Evolutionary conservation across 64 coral and sea anemone genomes (phyloP).

Genomic region (Stylophora pistillata): DNA sequence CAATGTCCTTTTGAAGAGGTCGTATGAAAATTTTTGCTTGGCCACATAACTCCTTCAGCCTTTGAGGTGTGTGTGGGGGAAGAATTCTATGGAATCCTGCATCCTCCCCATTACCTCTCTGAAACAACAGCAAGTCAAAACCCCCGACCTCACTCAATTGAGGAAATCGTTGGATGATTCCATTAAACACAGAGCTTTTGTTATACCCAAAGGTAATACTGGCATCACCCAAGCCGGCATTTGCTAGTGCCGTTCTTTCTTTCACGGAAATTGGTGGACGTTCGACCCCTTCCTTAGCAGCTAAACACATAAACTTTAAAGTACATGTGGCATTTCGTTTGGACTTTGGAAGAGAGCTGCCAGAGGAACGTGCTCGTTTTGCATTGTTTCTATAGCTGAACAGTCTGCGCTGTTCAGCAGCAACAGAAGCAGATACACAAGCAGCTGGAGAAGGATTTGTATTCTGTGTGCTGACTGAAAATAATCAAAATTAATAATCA

Average conservation of each 20-base stretch:
- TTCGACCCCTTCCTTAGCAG: conserved; percentile 19
- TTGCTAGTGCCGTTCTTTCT: conserved; percentile 37
- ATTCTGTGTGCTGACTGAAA: too few relatives aligned
- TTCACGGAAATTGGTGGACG: conserved; percentile 43
- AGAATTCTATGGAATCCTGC: too few relatives aligned
- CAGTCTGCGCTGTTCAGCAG: conserved; percentile 37
- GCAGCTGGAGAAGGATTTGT: too few relatives aligned
- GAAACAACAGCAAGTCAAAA: neutral
- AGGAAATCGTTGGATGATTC: conserved; percentile 21
- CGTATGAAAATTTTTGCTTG: too few relatives aligned
- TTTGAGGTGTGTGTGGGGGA: too few relatives aligned
- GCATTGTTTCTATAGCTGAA: neutral
- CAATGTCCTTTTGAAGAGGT: too few relatives aligned
- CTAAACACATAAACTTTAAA: conserved; percentile 48
- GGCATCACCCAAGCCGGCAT: conserved; percentile 51
- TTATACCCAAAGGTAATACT: conserved; percentile 19
- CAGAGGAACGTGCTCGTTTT: neutral
- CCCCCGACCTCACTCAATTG: conserved; percentile 3
- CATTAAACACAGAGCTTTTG: conserved; percentile 15
- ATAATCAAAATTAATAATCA: too few relatives aligned
- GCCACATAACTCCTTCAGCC: too few relatives aligned
- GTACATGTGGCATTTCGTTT: conserved; percentile 39
- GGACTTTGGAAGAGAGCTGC: conserved; percentile 13
- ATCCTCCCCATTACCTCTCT: too few relatives aligned
- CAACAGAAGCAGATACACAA: conserved; percentile 14